Base-by-base conservation (phyloP, 2,888 invertebrate genomes). In the Pheosia tremula region DNA sequence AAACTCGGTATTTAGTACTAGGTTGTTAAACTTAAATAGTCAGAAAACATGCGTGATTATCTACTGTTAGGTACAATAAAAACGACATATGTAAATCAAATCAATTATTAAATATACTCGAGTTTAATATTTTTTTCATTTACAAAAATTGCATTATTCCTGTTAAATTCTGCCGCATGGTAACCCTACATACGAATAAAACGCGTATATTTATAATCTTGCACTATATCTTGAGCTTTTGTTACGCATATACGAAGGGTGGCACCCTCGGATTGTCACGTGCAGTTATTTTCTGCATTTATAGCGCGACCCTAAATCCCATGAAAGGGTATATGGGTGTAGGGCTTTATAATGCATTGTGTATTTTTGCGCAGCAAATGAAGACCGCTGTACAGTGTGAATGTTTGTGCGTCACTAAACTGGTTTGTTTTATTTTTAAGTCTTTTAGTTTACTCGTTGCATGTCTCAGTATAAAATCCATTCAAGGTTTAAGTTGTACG, bases 221-320 rank as follows among this genome's bases (percentile, higher is more conserved):
- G 10, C 64, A 59, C 58, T 59, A 72, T 70, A 75, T 72, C 71
- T 71, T 69, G 62, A 61, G 66, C 66, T 68, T 68, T 69, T 68
- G 61, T 61, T 69, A 67, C 56, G 64, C 61, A 61, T 60, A 68
- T 60, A 68, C 62, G 67, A 67, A 75, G 89, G 89, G 89, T 84
- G 84, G 66, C 81, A 85, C 88, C 89, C 89, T 85, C 67, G 63
- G 66, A 59, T 67, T 74, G 82, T 79, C 83, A 79, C 79, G 81
- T 84, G 85, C 83, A 82, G 82, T 85, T 87, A 88, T 84, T 87
- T 81, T 84, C 80, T 81, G 81, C 82, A 73, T 86, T 82, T 79
- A 82, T 78, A 74, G 72, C 77, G 83, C 83, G 82, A 84, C 73
- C 80, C 83, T 80, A 86, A 88, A 87, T 79, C 79, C 71, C 68